Evolutionary conservation across 2,113 vertebrate species (phyloP).

Genomic region (Pelodiscus sinensis): DNA sequence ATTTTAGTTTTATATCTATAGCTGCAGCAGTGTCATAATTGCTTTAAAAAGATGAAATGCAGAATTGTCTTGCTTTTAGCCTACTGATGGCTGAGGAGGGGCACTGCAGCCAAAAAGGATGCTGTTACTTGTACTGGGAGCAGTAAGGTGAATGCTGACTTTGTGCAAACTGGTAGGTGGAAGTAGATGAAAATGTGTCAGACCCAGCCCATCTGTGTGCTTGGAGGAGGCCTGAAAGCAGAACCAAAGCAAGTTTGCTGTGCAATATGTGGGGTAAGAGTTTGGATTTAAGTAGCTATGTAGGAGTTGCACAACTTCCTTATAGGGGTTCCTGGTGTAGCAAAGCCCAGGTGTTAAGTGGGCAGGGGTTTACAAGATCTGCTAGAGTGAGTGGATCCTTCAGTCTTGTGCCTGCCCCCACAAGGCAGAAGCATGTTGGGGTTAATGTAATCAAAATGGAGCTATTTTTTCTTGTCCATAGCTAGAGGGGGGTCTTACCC

Average conservation of each 20-base stretch:
- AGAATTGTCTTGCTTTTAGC: not conserved
- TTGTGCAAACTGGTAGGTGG: not conserved
- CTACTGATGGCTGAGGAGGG: not conserved
- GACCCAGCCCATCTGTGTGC: not conserved
- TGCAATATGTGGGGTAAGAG: not conserved
- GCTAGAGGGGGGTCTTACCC: not conserved
- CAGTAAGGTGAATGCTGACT: not conserved
- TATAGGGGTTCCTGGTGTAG: not conserved
- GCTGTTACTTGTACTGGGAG: not conserved
- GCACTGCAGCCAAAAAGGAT: not conserved
- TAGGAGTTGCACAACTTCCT: not conserved
- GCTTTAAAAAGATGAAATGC: not conserved
- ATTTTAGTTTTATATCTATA: accelerated
- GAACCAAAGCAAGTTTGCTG: not conserved
- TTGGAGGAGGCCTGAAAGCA: not conserved
- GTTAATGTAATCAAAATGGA: not conserved
- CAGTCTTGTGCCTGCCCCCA: not conserved
- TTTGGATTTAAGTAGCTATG: not conserved
- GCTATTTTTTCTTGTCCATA: not conserved
- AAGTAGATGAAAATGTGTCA: not conserved
- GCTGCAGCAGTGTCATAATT: not conserved
- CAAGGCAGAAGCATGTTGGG: not conserved
- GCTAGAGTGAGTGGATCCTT: not conserved
- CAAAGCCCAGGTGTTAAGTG: accelerated
- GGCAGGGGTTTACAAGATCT: accelerated